Conservation (phyloP, 2,113 vertebrate genomes). For the Psilopogon haemacephalus region DNA sequence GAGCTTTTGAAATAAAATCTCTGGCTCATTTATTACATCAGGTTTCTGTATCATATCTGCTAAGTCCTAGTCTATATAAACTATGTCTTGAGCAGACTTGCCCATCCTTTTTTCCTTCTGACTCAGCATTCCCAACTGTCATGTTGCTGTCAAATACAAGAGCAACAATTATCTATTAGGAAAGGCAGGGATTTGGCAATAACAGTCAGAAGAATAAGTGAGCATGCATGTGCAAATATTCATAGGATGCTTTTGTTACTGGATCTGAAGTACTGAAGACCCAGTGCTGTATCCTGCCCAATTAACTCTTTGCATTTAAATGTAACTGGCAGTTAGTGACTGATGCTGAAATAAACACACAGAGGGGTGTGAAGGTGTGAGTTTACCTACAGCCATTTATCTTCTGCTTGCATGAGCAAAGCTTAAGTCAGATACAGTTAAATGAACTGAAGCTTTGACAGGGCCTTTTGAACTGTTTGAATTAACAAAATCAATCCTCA, state of each 20-base stretch:
- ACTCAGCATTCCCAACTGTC: background rate
- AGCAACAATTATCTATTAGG: background rate
- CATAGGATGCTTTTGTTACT: background rate
- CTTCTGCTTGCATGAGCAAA: conserved; percentile 57
- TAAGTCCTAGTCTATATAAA: background rate
- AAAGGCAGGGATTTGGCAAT: background rate
- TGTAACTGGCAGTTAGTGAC: conserved; percentile 33
- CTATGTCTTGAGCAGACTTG: background rate
- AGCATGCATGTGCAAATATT: background rate
- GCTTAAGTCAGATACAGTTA: conserved; percentile 67
- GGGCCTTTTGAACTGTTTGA: conserved; percentile 73
- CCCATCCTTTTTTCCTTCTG: background rate
- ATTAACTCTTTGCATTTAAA: conserved; percentile 22
- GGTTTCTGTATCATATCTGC: no score
- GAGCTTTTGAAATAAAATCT: no score
- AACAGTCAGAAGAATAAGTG: background rate
- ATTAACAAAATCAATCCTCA: conserved; percentile 80
- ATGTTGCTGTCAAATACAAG: background rate
- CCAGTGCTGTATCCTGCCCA: background rate
- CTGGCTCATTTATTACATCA: no score
- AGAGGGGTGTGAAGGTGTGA: conserved; percentile 6
- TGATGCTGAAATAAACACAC: conserved; percentile 49
- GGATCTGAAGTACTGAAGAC: background rate
- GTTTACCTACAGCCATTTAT: conserved; percentile 51
- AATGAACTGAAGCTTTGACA: conserved; percentile 65